Base-by-base conservation (phyloP, 2,113 vertebrate species). In the Elachura formosa region DNA sequence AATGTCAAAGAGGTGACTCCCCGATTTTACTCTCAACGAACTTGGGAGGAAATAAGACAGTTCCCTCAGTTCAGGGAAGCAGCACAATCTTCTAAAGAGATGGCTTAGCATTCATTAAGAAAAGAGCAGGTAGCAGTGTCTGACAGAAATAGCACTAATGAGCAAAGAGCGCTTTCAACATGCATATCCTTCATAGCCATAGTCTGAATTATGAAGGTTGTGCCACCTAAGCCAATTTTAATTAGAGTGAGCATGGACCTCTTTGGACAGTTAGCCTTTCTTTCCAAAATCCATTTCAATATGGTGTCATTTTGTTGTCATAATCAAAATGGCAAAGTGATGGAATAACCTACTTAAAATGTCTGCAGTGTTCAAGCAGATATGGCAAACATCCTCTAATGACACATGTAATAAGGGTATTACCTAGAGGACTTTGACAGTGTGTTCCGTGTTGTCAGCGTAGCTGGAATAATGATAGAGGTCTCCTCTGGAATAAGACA, bases 211-310 rank as follows among this genome's bases (percentile, higher is more conserved):
- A 98, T 98, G 97, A 98, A 98, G 98, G 97, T 98, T 98, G 97
- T 96, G 97, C 97, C 97, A 98, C 97, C 96, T 97, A 98, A 98
- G 98, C 98, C 97, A 98, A 96, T 98, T 98, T 98, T 98, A 98
- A 99, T 98, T 98, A 98, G 98, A 98, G 87, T n/a, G 95, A 98
- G 98, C 97, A 97, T 94, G 96, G 97, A 98, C 97, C 98, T 97
- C 97, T 98, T 98, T 98, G 98, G 98, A 98, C 98, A 98, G 97
- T 98, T 98, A 98, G 98, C 98, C 98, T 98, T 98, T 98, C 98
- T 97, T 98, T 97, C 97, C 97, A 97, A 97, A 98, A 97, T 98
- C 97, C 94, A 98, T 98, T 98, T 98, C 98, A 98, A 98, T 97
- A 98, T 97, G 98, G 98, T 98, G 98, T 98, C 98, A 98, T 97